Evolutionary conservation across 2,797 vertebrate genomes (phyloP).

Genomic region (Anas acuta): DNA sequence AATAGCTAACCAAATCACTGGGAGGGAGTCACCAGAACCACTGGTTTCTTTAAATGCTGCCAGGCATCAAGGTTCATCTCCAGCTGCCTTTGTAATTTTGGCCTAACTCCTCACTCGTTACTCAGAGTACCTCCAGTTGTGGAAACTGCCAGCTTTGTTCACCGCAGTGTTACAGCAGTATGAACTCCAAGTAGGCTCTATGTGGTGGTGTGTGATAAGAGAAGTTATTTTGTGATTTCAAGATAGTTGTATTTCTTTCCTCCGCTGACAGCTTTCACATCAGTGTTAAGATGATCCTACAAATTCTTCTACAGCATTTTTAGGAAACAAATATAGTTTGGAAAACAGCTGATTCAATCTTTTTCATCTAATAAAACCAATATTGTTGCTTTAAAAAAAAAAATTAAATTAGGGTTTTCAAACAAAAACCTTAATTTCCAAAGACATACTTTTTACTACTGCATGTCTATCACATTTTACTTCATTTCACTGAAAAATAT

Average conservation of each 20-base stretch:
- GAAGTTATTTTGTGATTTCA: slow-evolving; percentile 50
- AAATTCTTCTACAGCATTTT: neutral
- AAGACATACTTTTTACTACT: neutral
- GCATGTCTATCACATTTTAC: neutral
- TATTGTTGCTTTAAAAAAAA: neutral
- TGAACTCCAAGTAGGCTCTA: neutral
- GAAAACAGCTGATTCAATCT: neutral
- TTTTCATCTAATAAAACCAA: neutral
- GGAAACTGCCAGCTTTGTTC: neutral
- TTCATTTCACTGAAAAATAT: neutral
- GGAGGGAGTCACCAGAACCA: neutral
- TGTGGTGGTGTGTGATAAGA: slow-evolving; percentile 50
- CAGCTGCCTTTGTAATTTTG: slow-evolving; percentile 2
- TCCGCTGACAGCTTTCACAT: slow-evolving; percentile 26
- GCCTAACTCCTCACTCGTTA: neutral
- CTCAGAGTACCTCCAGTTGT: slow-evolving; percentile 16
- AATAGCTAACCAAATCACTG: neutral
- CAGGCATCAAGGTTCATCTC: neutral
- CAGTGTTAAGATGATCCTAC: neutral
- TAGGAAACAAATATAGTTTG: neutral
- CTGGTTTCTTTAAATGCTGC: neutral
- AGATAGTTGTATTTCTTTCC: neutral
- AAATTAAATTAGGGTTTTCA: neutral
- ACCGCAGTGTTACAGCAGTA: accelerated
- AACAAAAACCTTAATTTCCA: neutral